Conservation (phyloP, 2,797 vertebrate species). For the Platalea minor region DNA sequence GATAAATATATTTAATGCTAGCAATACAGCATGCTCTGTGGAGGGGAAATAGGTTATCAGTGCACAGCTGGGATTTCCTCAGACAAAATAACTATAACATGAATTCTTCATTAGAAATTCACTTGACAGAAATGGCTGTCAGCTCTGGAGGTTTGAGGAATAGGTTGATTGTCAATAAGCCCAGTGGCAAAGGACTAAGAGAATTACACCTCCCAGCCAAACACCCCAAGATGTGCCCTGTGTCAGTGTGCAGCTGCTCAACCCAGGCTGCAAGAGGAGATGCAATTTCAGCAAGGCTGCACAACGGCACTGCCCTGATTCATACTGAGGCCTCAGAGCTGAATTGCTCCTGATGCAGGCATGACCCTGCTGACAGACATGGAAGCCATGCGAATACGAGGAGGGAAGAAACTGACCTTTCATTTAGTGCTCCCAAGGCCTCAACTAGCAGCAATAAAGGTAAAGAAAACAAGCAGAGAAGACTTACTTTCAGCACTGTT, state of each 20-base stretch:
- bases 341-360: not conserved
- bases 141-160: not conserved
- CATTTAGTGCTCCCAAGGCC: not conserved
- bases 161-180: not conserved
- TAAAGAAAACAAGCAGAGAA: not conserved
- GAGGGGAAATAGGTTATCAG: constrained; percentile 13
- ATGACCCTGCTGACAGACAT: not conserved
- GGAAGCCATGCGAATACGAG: not conserved
- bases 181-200: not conserved
- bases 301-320: not conserved
- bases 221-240: not conserved
- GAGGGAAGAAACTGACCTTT: not conserved
- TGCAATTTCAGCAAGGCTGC: not conserved
- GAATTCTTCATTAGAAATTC: not conserved
- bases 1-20: not conserved
- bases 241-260: not conserved
- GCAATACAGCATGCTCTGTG: not conserved
- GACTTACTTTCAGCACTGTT: constrained; percentile 92
- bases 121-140: not conserved
- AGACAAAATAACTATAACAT: not conserved
- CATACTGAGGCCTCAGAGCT: not conserved
- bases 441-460: not conserved
- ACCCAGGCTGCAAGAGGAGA: not conserved
- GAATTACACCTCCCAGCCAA: not conserved
- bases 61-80: constrained; percentile 1